Percentiles rank a stretch among this genome's conserved stretches.
Conservation (phyloP, 2,797 vertebrate species). For the Chelmon rostratus region DNA sequence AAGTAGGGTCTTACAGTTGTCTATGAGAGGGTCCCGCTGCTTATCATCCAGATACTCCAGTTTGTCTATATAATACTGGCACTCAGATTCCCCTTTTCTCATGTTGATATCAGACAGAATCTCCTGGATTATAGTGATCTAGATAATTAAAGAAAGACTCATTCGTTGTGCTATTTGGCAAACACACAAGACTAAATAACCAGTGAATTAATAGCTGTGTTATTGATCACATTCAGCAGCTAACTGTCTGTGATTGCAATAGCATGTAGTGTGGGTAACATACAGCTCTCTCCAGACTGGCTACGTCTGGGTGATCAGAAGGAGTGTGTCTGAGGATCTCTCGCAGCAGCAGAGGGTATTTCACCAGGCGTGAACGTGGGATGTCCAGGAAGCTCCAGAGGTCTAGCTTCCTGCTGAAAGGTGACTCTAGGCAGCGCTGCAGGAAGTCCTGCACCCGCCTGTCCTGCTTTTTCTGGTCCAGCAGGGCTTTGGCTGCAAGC, state of each 20-base stretch:
- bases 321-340: slow-evolving; percentile 96
- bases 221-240: background rate
- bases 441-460: slow-evolving; percentile 95
- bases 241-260: background rate
- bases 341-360: slow-evolving; percentile 94
- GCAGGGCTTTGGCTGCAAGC: slow-evolving; percentile 94
- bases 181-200: background rate
- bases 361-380: slow-evolving; percentile 94
- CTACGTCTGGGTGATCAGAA: slow-evolving; percentile 89
- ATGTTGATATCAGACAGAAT: slow-evolving; percentile 96
- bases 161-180: background rate
- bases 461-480: slow-evolving; percentile 97
- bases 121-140: slow-evolving; percentile 95
- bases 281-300: slow-evolving; percentile 91
- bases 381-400: slow-evolving; percentile 99
- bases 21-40: slow-evolving; percentile 93
- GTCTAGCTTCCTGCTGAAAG: slow-evolving; percentile 97
- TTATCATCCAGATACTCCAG: slow-evolving; percentile 96
- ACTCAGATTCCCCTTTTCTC: slow-evolving; percentile 97
- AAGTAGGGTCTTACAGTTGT: slow-evolving; percentile 91
- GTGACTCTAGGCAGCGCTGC: slow-evolving; percentile 96
- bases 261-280: slow-evolving; percentile 31
- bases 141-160: slow-evolving; percentile 37
- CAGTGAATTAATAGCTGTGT: background rate
- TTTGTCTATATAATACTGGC: slow-evolving; percentile 96